Evolutionary conservation across 2,113 vertebrate species (phyloP).

Genomic region (Epinephelus cyanopodus): DNA sequence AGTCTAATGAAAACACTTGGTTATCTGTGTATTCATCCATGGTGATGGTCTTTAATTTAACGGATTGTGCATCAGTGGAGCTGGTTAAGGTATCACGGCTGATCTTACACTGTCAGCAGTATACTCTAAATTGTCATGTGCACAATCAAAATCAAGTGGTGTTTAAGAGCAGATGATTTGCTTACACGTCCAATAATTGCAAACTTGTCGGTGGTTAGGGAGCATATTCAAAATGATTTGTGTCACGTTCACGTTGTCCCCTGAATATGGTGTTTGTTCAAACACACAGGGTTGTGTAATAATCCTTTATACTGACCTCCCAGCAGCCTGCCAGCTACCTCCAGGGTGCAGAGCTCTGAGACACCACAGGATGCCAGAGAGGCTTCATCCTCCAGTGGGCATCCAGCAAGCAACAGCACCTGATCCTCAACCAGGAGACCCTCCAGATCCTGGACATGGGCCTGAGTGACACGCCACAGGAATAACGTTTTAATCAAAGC

Average conservation of each 20-base stretch:
- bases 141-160: not conserved
- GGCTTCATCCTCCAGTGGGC: constrained; percentile 84
- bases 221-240: no score
- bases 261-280: no score
- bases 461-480: constrained; percentile 61
- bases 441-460: constrained; percentile 83
- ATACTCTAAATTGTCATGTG: no score
- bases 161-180: no score
- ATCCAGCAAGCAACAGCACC: constrained; percentile 83
- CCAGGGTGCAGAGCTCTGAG: constrained; percentile 84
- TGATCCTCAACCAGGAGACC: constrained; percentile 85
- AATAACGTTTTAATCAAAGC: not conserved
- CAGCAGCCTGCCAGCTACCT: constrained; percentile 84
- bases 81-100: not conserved
- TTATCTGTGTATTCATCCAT: not conserved
- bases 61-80: no score
- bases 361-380: constrained; percentile 81
- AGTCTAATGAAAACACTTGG: not conserved
- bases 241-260: no score
- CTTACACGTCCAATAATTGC: no score
- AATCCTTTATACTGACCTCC: constrained; percentile 78
- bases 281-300: not conserved
- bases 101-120: not conserved
- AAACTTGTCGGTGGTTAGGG: no score
- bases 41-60: not conserved